phyloP scores from a whole-genome alignment of 2,888 invertebrate genomes.

The Anthrax anthrax region DNA sequence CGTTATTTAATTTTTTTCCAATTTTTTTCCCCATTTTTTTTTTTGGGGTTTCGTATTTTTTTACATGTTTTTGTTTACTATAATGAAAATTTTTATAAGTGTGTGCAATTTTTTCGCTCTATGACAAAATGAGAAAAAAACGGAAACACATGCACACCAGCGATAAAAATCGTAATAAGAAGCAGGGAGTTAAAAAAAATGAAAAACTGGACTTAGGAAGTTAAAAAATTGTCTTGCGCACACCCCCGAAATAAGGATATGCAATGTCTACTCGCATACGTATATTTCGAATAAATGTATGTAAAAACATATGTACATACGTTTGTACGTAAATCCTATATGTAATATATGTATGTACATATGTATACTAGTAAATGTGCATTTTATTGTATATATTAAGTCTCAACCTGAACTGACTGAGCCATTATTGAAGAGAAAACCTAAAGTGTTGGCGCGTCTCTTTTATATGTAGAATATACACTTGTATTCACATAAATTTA shows the following conservation, averaged over 20 bases:
- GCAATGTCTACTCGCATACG: no score
- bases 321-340: no score
- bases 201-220: constrained; percentile 7
- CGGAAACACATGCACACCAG: constrained; percentile 3
- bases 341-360: neutral
- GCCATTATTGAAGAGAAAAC: neutral
- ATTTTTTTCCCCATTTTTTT: neutral
- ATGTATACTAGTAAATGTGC: neutral
- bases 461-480: neutral
- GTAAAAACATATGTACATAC: neutral
- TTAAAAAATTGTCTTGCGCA: constrained; percentile 9
- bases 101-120: constrained; percentile 8
- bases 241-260: constrained; percentile 4
- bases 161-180: neutral
- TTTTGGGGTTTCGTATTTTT: neutral
- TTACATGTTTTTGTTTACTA: neutral
- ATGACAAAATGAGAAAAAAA: neutral
- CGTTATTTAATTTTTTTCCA: neutral
- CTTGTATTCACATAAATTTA: no score
- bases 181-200: neutral
- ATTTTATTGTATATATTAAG: no score
- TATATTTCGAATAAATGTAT: neutral
- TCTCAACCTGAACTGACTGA: neutral
- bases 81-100: constrained; percentile 8
- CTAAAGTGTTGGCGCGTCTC: constrained; percentile 5